Evolutionary conservation across 2,797 vertebrate genomes (phyloP), one percentile per base, ranked within the genome.

Genomic region (Pipistrellus pygmaeus): DNA sequence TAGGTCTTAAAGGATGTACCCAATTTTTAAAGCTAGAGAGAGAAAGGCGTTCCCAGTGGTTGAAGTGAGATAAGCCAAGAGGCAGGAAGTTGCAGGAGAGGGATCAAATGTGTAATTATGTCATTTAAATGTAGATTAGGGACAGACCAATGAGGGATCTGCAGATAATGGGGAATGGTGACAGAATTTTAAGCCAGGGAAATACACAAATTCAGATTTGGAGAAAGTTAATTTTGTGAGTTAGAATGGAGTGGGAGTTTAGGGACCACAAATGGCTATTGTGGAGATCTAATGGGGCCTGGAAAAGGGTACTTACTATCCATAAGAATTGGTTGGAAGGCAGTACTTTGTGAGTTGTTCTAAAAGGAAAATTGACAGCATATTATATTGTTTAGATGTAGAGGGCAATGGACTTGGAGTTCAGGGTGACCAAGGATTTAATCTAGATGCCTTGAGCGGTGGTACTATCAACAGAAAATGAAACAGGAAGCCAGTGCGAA

Each of bases 11-110:
- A 90, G 53, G 77, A 90, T 46, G 62, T 25, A 46, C 8, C 2
- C 23, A 11, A 30, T 80, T 83, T 90, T 95, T 83, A 94, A 10
- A 76, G 78, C 82, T 30, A 7, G 68, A 44, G 32, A 91, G 25
- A 69, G 69, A 55, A 80, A 72, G 51, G 32, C 41, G 3, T 76
- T 84, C 25, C 35, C 38, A 1, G 23, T 72, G 80, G 15, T 14
- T 20, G n/a, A 48, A 78, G 8, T 18, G 6, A 85, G 48, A 13
- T 48, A 73, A 91, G 32, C 51, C 25, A 30, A 73, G 68, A 93
- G 44, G 30, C 44, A 41, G 51, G 53, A 85, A 85, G 85, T 60
- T 41, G 12, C 27, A 25, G 69, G 53, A 68, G 53, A 72, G 69
- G 53, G 18, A 18, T 41, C 35, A n/a, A 68, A 8, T 71, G 46